phyloP scores from a whole-genome alignment of 2,113 vertebrate species.

The Beaufortia kweichowensis region DNA sequence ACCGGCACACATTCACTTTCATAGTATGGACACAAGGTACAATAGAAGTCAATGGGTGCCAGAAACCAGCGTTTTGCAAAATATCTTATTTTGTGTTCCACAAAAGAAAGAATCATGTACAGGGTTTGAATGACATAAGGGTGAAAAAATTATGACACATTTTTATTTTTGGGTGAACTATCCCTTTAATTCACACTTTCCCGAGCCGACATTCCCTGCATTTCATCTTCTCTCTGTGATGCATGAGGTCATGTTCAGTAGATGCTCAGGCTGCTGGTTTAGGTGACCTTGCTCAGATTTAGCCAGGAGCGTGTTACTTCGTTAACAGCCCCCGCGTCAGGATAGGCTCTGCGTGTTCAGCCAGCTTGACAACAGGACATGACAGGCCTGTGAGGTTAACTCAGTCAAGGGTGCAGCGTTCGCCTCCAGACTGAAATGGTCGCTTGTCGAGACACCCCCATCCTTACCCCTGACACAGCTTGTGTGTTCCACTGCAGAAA shows the following conservation, averaged over 20 bases:
- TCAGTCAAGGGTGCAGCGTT: slow-evolving; percentile 62
- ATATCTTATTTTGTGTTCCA: no score
- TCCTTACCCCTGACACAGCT: slow-evolving; percentile 56
- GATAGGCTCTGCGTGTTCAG: slow-evolving; percentile 66
- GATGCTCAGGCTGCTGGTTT: slow-evolving; percentile 37
- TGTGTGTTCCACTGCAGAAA: slow-evolving; percentile 1
- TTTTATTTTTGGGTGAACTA: no score
- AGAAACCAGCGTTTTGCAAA: no score
- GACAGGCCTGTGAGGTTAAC: slow-evolving; percentile 73
- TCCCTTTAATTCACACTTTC: slow-evolving; percentile 30
- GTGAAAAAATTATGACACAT: no score
- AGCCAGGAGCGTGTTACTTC: slow-evolving; percentile 67
- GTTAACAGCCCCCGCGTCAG: slow-evolving; percentile 59
- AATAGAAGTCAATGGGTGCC: no score
- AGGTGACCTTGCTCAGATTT: slow-evolving; percentile 58
- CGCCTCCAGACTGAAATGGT: slow-evolving; percentile 59
- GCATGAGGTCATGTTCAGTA: slow-evolving; percentile 62
- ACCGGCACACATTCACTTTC: no score
- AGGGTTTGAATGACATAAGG: no score
- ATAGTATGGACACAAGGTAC: no score
- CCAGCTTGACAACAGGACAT: slow-evolving; percentile 72
- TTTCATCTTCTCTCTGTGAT: slow-evolving; percentile 54
- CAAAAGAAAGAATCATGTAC: no score
- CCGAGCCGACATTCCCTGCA: slow-evolving; percentile 39
- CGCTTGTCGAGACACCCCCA: slow-evolving; percentile 53